Conservation (phyloP, 2,797 vertebrate species). For the Etheostoma nigrum region DNA sequence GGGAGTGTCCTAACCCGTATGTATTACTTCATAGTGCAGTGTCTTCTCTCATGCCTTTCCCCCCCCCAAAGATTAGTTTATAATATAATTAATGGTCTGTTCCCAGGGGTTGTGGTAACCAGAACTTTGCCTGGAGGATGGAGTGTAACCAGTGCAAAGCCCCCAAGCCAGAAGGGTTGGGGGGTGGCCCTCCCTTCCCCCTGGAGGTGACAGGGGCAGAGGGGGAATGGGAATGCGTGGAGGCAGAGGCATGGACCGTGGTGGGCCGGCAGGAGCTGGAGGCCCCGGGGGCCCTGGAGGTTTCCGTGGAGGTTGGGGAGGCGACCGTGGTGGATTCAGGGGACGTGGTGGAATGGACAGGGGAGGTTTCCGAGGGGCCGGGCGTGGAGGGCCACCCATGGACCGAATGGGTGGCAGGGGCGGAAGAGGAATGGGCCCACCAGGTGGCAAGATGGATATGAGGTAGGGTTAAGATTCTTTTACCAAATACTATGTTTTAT, state of each 20-base stretch:
- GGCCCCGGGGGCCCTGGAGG: constrained; percentile 89
- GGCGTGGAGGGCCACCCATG: constrained; percentile 92
- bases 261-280: constrained; percentile 84
- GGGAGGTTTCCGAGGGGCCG: constrained; percentile 91
- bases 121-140: constrained; percentile 98
- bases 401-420: constrained; percentile 91
- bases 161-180: constrained; percentile 94
- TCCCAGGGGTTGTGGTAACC: constrained; percentile 92
- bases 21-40: constrained; percentile 57
- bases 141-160: constrained; percentile 99
- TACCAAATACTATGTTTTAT: not conserved
- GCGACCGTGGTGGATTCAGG: constrained; percentile 92
- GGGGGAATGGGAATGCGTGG: constrained; percentile 95
- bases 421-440: constrained; percentile 92
- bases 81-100: not conserved
- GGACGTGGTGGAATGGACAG: constrained; percentile 95
- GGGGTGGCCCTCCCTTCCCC: constrained; percentile 90
- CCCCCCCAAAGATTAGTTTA: not conserved
- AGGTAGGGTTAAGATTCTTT: constrained; percentile 81
- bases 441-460: constrained; percentile 97
- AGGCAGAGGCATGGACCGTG: constrained; percentile 93
- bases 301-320: constrained; percentile 94
- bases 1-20: constrained; percentile 98
- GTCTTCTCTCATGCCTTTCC: not conserved
- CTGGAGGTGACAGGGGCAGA: constrained; percentile 91